phyloP scores from a whole-genome alignment of 2,797 vertebrate species.

The Leptatherina wallacei region DNA sequence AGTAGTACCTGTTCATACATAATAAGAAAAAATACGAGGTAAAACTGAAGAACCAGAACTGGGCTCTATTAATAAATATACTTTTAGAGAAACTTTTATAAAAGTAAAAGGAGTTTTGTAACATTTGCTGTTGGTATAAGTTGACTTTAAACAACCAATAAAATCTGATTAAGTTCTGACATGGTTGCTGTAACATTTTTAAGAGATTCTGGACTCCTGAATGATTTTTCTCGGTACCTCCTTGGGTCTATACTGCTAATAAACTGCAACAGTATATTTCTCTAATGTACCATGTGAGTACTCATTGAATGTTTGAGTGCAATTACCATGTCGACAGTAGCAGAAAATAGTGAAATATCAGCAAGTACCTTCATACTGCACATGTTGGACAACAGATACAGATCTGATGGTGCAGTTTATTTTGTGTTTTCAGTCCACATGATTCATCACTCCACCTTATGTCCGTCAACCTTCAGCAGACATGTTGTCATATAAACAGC shows the following conservation, averaged over 20 bases:
- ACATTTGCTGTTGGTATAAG: not conserved
- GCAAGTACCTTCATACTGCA: not conserved
- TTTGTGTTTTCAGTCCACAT: not conserved
- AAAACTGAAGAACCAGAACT: slow-evolving; percentile 50
- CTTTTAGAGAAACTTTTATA: not conserved
- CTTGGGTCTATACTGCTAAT: slow-evolving; percentile 1
- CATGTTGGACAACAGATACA: not conserved
- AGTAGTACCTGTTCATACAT: slow-evolving; percentile 52
- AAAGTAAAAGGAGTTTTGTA: slow-evolving; percentile 5
- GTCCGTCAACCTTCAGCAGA: not conserved
- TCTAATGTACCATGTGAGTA: not conserved
- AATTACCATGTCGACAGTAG: not conserved
- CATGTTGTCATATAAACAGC: no score
- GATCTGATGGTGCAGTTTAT: not conserved
- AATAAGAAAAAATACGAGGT: slow-evolving; percentile 60
- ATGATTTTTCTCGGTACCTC: not conserved
- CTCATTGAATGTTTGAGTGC: not conserved
- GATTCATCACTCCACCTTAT: not conserved
- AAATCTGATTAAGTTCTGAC: not conserved
- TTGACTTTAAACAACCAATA: not conserved
- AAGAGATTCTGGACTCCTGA: slow-evolving; percentile 8
- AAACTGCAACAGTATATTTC: not conserved
- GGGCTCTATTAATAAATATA: slow-evolving; percentile 25
- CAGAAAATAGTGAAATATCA: not conserved
- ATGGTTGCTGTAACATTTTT: not conserved